phyloP scores from a whole-genome alignment of 2,113 vertebrate genomes.

The Vanacampus margaritifer region DNA sequence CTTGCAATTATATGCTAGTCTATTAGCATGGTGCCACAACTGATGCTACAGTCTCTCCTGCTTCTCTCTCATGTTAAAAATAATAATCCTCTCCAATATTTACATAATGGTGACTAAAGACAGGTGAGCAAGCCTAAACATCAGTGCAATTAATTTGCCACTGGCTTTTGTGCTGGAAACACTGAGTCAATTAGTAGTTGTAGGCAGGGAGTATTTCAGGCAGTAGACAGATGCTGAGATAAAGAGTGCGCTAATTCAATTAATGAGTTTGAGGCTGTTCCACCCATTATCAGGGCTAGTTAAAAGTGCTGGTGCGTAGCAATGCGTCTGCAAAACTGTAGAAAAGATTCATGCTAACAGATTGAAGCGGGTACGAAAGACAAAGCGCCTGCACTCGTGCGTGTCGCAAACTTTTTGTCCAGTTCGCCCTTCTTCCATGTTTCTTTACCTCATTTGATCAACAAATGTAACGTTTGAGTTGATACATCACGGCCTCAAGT shows the following conservation, averaged over 20 bases:
- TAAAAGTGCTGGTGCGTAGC: slow-evolving; percentile 67
- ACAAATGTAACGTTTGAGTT: too few species aligned
- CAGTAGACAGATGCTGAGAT: slow-evolving; percentile 64
- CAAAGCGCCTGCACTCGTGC: slow-evolving; percentile 52
- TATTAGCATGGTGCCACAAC: neutral
- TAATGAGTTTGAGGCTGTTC: slow-evolving; percentile 68
- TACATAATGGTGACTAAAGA: slow-evolving; percentile 30
- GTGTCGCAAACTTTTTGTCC: slow-evolving; percentile 25
- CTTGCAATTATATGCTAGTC: neutral
- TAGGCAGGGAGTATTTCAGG: slow-evolving; percentile 54
- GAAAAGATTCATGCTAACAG: slow-evolving; percentile 68
- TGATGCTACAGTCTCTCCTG: neutral
- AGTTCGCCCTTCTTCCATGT: slow-evolving; percentile 32
- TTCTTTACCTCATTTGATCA: slow-evolving; percentile 14
- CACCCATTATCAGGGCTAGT: slow-evolving; percentile 66
- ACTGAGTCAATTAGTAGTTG: slow-evolving; percentile 55
- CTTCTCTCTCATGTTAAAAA: neutral
- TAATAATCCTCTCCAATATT: neutral
- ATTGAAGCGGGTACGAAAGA: slow-evolving; percentile 55
- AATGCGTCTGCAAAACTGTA: slow-evolving; percentile 54
- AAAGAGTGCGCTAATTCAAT: slow-evolving; percentile 71
- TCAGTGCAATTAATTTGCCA: neutral
- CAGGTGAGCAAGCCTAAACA: slow-evolving; percentile 23
- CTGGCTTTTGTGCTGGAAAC: slow-evolving; percentile 4
- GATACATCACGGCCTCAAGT: too few species aligned